A percentile compares a stretch with the other conserved stretches of the same genome.
These are phyloP conservation scores for Oxygymnocypris stewartii DNA, from an alignment of 2,113 vertebrate genomes.

Conservation along the genomic window DNA sequence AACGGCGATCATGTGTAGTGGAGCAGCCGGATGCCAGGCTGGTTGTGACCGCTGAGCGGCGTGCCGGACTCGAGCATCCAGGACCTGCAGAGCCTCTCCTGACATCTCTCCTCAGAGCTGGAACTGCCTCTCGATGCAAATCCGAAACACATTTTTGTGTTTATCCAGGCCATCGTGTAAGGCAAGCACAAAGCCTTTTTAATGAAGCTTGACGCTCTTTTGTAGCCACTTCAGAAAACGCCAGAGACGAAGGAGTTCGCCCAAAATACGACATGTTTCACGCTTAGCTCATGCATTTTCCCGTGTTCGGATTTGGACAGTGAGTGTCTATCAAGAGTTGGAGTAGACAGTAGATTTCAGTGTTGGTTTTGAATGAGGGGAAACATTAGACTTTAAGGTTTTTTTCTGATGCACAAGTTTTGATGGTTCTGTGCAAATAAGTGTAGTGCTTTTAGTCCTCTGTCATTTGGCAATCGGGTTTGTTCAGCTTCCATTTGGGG, in stretches of 20 bases:
- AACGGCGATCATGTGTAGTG: neutral
- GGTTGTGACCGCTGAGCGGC: neutral
- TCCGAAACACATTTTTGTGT: conserved; percentile 24
- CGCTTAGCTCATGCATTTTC: neutral
- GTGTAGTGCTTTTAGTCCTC: neutral
- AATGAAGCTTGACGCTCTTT: conserved; percentile 51
- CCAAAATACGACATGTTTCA: conserved; percentile 2
- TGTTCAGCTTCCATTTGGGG: neutral
- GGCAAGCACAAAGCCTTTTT: conserved; percentile 48
- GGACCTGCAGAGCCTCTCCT: neutral
- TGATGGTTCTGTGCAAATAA: conserved; percentile 5
- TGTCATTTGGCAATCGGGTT: neutral
- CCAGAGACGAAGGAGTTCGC: neutral
- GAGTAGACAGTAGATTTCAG: neutral
- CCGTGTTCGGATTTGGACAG: neutral
- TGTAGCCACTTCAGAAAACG: conserved; percentile 48
- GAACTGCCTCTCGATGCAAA: neutral
- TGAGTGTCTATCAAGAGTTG: neutral
- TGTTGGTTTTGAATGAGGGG: neutral
- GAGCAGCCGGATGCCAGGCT: neutral
- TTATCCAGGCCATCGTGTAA: conserved; percentile 55
- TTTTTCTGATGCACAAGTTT: neutral
- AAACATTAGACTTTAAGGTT: neutral
- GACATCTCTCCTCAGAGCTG: conserved; percentile 1
- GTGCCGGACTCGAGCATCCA: neutral